Percentiles rank a stretch among this genome's conserved stretches.
Conservation (phyloP, 2,888 invertebrate genomes). For the Horisme vitalbata region DNA sequence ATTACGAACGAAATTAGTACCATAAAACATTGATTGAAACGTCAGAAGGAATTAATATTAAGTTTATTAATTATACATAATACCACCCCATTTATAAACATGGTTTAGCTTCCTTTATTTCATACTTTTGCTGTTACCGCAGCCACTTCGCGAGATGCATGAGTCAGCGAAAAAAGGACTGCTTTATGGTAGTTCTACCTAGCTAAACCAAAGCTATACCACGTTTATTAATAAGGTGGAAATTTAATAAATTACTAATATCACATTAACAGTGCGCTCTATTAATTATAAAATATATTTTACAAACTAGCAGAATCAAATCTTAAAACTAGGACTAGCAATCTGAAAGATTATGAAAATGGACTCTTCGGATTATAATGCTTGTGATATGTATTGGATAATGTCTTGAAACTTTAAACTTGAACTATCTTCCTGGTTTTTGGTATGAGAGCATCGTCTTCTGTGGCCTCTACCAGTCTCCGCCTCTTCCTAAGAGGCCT, state of each 20-base stretch:
- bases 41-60: conserved; percentile 21
- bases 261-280: conserved; percentile 76
- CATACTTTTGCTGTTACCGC: too few species aligned
- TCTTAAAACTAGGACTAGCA: conserved; percentile 77
- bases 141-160: too few species aligned
- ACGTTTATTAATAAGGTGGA: conserved; percentile 55
- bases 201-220: not conserved
- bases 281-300: conserved; percentile 47
- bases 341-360: conserved; percentile 56
- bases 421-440: conserved; percentile 78
- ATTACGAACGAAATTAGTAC: not conserved
- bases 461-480: conserved; percentile 82
- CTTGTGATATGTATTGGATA: conserved; percentile 70
- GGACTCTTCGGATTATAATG: conserved; percentile 69
- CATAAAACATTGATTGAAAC: conserved; percentile 8
- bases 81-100: conserved; percentile 35
- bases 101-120: too few species aligned
- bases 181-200: too few species aligned
- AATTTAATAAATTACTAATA: conserved; percentile 74
- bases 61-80: conserved; percentile 21
- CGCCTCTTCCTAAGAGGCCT: conserved; percentile 84
- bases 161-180: too few species aligned
- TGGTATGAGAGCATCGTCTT: conserved; percentile 74
- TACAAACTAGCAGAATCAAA: conserved; percentile 42
- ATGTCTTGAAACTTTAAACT: conserved; percentile 53